phyloP scores from a whole-genome alignment of 1,140 invertebrate genomes.

The Ephestia elutella region DNA sequence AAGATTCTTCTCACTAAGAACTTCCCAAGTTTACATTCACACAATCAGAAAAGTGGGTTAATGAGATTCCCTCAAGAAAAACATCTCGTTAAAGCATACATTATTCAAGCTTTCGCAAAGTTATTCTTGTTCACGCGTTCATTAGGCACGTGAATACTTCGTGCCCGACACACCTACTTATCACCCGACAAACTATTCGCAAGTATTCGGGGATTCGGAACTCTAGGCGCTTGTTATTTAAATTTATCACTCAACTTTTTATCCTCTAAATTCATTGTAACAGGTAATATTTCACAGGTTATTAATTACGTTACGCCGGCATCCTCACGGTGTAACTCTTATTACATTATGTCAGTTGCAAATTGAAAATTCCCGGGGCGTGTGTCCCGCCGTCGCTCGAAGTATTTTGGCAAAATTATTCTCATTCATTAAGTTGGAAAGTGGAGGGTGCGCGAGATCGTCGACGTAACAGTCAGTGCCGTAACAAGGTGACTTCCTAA shows the following conservation, averaged over 20 bases:
- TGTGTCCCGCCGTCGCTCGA: conserved; percentile 70
- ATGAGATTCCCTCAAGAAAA: conserved; percentile 73
- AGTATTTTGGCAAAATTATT: conserved; percentile 73
- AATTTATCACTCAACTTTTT: conserved; percentile 74
- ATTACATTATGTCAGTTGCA: conserved; percentile 73
- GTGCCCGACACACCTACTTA: conserved; percentile 59
- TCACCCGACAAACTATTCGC: conserved; percentile 65
- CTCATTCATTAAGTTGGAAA: conserved; percentile 71
- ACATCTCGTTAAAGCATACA: conserved; percentile 73
- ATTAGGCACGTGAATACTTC: conserved; percentile 63
- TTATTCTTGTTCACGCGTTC: conserved; percentile 72
- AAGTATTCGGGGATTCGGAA: conserved; percentile 53
- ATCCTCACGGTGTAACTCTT: conserved; percentile 70
- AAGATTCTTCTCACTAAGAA: conserved; percentile 48
- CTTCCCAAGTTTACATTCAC: conserved; percentile 66
- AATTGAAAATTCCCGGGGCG: conserved; percentile 73
- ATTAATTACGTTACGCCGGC: conserved; percentile 69
- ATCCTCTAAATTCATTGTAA: conserved; percentile 71
- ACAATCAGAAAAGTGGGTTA: conserved; percentile 72
- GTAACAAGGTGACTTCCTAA: conserved; percentile 70
- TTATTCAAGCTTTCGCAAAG: conserved; percentile 70
- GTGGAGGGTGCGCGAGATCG: conserved; percentile 62
- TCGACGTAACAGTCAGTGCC: conserved; percentile 65
- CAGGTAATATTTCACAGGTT: conserved; percentile 73
- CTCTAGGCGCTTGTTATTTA: conserved; percentile 61